A percentile compares a stretch with the other conserved stretches of the same genome.
phyloP scores from a whole-genome alignment of 2,797 vertebrate genomes.

The Fratercula arctica region DNA sequence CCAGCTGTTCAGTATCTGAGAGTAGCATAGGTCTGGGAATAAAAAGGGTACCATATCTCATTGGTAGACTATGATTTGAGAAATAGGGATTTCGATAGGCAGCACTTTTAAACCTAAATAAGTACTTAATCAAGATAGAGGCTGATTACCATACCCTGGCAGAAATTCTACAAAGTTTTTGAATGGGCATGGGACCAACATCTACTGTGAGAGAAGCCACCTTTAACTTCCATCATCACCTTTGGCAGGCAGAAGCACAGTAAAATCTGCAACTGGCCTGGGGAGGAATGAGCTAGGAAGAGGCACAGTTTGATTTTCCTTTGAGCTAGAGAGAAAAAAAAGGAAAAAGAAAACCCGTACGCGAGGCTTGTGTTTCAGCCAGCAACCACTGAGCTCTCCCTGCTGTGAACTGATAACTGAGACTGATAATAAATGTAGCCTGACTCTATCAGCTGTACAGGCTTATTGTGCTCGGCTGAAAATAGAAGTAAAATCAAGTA shows the following conservation, averaged over 20 bases:
- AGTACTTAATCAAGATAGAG: neutral
- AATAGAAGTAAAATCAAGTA: conserved; percentile 66
- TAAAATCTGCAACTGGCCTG: neutral
- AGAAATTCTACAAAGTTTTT: neutral
- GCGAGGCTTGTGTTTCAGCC: conserved; percentile 55
- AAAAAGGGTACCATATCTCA: neutral
- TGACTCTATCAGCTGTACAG: conserved; percentile 37
- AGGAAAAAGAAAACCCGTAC: neutral
- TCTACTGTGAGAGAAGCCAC: neutral
- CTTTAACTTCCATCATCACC: neutral
- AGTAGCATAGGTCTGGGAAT: neutral
- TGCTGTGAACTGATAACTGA: conserved; percentile 63
- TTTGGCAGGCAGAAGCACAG: neutral
- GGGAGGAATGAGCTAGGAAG: neutral
- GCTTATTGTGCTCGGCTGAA: conserved; percentile 34
- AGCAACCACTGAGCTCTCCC: conserved; percentile 40
- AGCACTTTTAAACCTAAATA: neutral
- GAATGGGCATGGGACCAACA: neutral
- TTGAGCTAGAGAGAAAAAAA: conserved; percentile 4
- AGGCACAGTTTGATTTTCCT: conserved; percentile 22
- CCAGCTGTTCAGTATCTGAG: neutral
- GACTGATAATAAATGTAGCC: conserved; percentile 65
- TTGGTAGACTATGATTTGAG: neutral
- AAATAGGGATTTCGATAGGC: neutral
- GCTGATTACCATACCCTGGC: neutral